These are phyloP conservation scores for Colletes collaris DNA, from an alignment of 2,888 invertebrate species.

Conservation along the genomic window DNA sequence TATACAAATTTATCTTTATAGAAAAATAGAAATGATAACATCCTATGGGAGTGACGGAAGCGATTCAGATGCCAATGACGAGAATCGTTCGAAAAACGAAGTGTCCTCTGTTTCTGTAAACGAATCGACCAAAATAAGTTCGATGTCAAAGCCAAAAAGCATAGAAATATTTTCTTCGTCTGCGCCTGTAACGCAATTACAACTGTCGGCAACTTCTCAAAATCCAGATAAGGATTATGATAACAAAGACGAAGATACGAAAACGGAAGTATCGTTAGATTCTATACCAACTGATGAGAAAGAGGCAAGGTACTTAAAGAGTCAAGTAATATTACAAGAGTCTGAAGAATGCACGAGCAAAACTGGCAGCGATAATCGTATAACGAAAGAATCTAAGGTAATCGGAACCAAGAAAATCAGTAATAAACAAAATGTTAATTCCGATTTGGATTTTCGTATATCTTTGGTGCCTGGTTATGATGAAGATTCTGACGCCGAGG, in stretches of 20 bases:
- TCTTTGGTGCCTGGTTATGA: slow-evolving; percentile 85
- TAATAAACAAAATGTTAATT: slow-evolving; percentile 20
- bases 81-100: slow-evolving; percentile 64
- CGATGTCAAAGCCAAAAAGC: slow-evolving; percentile 11
- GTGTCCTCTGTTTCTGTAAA: slow-evolving; percentile 24
- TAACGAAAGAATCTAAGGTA: background rate
- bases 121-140: slow-evolving; percentile 5
- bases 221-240: background rate
- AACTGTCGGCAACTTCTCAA: background rate
- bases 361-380: background rate
- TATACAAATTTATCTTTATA: slow-evolving; percentile 62
- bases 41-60: slow-evolving; percentile 85
- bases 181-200: slow-evolving; percentile 21
- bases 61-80: slow-evolving; percentile 76
- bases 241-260: slow-evolving; percentile 6
- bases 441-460: slow-evolving; percentile 69
- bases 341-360: background rate
- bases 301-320: slow-evolving; percentile 31
- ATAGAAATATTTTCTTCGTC: slow-evolving; percentile 13
- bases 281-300: slow-evolving; percentile 5
- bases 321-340: slow-evolving; percentile 12
- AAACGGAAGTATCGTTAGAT: background rate
- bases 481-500: slow-evolving; percentile 84
- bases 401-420: slow-evolving; percentile 15
- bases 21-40: slow-evolving; percentile 86